phyloP scores from a whole-genome alignment of 2,797 vertebrate species.

The Eupleurogrammus muticus region DNA sequence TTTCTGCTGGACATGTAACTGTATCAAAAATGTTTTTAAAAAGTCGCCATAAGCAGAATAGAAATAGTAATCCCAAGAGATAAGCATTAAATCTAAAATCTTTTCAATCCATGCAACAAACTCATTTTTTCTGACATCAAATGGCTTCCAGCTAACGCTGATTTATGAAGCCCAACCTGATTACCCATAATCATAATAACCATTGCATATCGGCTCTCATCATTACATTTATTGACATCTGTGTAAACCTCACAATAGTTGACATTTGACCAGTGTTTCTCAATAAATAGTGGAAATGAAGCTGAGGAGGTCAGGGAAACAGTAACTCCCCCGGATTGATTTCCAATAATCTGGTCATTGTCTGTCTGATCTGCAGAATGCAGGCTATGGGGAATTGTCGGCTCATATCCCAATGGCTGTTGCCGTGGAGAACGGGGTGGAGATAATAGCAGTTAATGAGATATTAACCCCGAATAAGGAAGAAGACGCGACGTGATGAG shows the following conservation, averaged over 20 bases:
- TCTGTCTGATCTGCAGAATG: slow-evolving; percentile 63
- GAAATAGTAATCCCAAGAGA: background rate
- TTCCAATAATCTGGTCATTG: slow-evolving; percentile 74
- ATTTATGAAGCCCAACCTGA: slow-evolving; percentile 48
- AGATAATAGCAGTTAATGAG: slow-evolving; percentile 73
- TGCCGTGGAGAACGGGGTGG: slow-evolving; percentile 54
- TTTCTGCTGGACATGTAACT: slow-evolving; percentile 11
- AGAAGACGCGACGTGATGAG: slow-evolving; percentile 56
- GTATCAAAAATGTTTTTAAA: slow-evolving; percentile 5
- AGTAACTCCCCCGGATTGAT: slow-evolving; percentile 75
- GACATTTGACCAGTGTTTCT: slow-evolving; percentile 60
- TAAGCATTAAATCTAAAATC: slow-evolving; percentile 13
- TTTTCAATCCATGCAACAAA: background rate
- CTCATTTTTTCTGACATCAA: slow-evolving; percentile 8
- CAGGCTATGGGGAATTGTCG: slow-evolving; percentile 44
- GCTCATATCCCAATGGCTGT: slow-evolving; percentile 44
- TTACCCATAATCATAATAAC: slow-evolving; percentile 36
- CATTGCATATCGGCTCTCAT: slow-evolving; percentile 50
- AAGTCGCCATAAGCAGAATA: slow-evolving; percentile 11
- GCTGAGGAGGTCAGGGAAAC: slow-evolving; percentile 68
- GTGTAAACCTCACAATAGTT: slow-evolving; percentile 60
- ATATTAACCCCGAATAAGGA: slow-evolving; percentile 69
- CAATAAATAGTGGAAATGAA: slow-evolving; percentile 74
- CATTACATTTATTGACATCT: slow-evolving; percentile 58
- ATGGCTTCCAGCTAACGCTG: slow-evolving; percentile 29